phyloP scores from a whole-genome alignment of 2,113 vertebrate species.

The Charadrius vociferus region DNA sequence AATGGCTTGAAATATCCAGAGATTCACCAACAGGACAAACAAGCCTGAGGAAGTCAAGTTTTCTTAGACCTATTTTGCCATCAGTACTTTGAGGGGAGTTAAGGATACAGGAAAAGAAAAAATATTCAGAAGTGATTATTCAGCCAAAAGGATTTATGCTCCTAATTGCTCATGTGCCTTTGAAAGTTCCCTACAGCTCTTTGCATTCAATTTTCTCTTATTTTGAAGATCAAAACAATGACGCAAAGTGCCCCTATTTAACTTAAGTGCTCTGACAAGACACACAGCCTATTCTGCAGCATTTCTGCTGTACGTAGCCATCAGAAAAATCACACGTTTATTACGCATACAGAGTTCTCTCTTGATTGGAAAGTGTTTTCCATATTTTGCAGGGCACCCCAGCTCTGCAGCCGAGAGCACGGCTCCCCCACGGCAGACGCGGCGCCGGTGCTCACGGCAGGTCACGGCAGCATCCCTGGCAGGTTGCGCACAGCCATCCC shows the following conservation, averaged over 20 bases:
- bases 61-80: neutral
- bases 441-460: rapidly evolving
- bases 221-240: slow-evolving; percentile 67
- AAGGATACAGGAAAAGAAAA: slow-evolving; percentile 21
- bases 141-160: slow-evolving; percentile 38
- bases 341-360: neutral
- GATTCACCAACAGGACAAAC: neutral
- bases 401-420: neutral
- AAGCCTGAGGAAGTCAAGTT: neutral
- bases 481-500: neutral
- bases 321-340: slow-evolving; percentile 7
- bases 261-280: slow-evolving; percentile 57
- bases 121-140: slow-evolving; percentile 44
- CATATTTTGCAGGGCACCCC: neutral
- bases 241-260: slow-evolving; percentile 57
- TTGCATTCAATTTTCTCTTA: slow-evolving; percentile 62
- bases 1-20: neutral
- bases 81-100: neutral
- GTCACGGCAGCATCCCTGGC: rapidly evolving
- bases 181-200: slow-evolving; percentile 59
- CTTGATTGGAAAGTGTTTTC: neutral
- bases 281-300: slow-evolving; percentile 30
- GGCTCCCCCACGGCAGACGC: rapidly evolving
- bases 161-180: slow-evolving; percentile 60
- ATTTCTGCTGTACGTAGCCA: neutral